Conservation (phyloP, 23 tunicate species). For the Botrylloides violaceus region DNA sequence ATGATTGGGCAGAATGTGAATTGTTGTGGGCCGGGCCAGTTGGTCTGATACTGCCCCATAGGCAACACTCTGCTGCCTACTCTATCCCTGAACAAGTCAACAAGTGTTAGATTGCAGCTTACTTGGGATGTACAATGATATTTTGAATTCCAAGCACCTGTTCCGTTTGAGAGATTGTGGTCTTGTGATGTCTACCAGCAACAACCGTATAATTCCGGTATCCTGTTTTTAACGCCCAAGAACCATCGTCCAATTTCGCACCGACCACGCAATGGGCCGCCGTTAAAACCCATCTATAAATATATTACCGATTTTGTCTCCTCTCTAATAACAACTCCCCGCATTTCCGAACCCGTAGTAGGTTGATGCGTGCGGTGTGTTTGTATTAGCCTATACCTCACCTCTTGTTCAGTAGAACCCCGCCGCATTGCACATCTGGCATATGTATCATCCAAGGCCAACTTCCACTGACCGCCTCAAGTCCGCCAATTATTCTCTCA, state of each 20-base stretch:
- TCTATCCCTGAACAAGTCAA: no score
- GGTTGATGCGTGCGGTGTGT: neutral
- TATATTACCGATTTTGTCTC: no score
- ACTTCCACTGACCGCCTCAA: slow-evolving; percentile 52
- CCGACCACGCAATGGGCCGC: slow-evolving; percentile 15
- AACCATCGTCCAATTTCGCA: neutral
- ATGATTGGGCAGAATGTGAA: no score
- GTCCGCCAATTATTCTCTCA: slow-evolving; percentile 40
- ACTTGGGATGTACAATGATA: slow-evolving; percentile 13
- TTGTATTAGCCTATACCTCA: slow-evolving; percentile 1
- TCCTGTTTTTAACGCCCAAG: neutral
- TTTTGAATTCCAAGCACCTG: slow-evolving; percentile 12
- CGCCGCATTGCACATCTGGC: slow-evolving; percentile 48
- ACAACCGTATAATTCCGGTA: neutral
- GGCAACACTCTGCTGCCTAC: no score
- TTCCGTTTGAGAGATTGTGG: neutral
- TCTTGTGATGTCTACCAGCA: slow-evolving; percentile 21
- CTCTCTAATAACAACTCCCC: no score
- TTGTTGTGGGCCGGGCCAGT: no score
- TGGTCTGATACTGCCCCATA: no score
- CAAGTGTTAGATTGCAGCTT: no score
- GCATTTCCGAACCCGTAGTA: no score
- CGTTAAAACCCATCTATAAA: slow-evolving; percentile 17
- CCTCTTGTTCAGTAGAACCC: slow-evolving; percentile 43
- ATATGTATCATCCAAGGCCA: slow-evolving; percentile 70